Percentiles rank a stretch among this genome's conserved stretches.
phyloP scores from a whole-genome alignment of 1,140 invertebrate genomes.

The Triops cancriformis region DNA sequence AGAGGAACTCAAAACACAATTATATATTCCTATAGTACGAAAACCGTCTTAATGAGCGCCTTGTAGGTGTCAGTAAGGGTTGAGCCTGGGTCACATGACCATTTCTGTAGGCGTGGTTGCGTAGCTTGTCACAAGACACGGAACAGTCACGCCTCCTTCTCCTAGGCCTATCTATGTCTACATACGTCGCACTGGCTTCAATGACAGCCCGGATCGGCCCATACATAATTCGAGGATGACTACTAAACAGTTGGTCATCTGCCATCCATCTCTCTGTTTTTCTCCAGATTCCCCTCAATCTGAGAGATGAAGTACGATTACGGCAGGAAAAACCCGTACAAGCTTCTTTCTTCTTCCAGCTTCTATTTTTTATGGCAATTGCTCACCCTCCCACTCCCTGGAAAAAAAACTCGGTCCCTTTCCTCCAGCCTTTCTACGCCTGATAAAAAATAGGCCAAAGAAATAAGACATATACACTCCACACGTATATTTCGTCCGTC shows the following conservation, averaged over 20 bases:
- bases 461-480: background rate
- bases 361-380: background rate
- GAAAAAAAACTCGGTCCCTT: background rate
- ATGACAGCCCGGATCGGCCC: background rate
- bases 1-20: too few relatives aligned
- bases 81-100: too few relatives aligned
- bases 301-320: background rate
- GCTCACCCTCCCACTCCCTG: background rate
- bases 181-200: background rate
- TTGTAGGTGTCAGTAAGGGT: too few relatives aligned
- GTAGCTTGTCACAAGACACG: too few relatives aligned
- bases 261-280: background rate
- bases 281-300: background rate
- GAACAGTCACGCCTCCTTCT: background rate
- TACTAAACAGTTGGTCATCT: conserved; percentile 10
- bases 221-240: background rate
- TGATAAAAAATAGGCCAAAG: background rate
- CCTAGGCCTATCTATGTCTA: background rate
- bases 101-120: too few relatives aligned
- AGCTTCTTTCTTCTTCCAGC: background rate
- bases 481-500: background rate
- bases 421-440: background rate
- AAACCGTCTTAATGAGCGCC: too few relatives aligned
- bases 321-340: background rate
- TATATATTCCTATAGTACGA: too few relatives aligned